Base-by-base conservation (phyloP, 2,888 invertebrate species). In the Microctonus brassicae region DNA sequence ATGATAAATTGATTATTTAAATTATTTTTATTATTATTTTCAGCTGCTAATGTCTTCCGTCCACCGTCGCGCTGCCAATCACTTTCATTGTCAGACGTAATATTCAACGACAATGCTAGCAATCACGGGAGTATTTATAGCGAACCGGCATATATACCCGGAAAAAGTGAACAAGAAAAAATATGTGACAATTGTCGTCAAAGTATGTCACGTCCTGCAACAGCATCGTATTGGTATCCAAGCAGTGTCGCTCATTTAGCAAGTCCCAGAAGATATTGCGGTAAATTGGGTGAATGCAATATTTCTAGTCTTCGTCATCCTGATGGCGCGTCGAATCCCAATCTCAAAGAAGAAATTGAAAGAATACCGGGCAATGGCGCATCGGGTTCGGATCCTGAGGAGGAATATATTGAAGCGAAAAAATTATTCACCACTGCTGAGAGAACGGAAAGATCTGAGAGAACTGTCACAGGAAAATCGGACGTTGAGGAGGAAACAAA, bases 251-350 rank as follows among this genome's bases (percentile, higher is more conserved):
- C 86, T 7, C 86, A 86, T 70, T 76, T 85, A 42, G 84, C 91
- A n/a, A 91, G 94, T 83, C 91, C 91, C 84, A 90, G 94, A 87
- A 89, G 94, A 86, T 90, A 93, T 88, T 88, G 91, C 85, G 90
- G 90, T 83, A 89, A 91, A 87, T 82, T 91, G 82, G 83, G 90
- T 73, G 91, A 91, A 68, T 89, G 87, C 78, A 89, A 88, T 77
- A 87, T 90, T 75, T 94, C 95, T 39, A 93, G 93, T 73, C 87
- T 96, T 66, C 91, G 96, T 76, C 95, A 96, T 89, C 97, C 97
- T 5, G 97, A 97, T 82, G 97, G 97, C 60, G 96, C 97, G 64
- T 97, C 97, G 26, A 97, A 97, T 90, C 97, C 97, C 20, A 96
- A 96, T 89, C 90, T 97, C 80, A 90, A 92, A 70, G 94, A 93